Percentiles rank a stretch among this genome's conserved stretches.
phyloP scores from a whole-genome alignment of 2,888 invertebrate species.

The Cremastinae sp. region DNA sequence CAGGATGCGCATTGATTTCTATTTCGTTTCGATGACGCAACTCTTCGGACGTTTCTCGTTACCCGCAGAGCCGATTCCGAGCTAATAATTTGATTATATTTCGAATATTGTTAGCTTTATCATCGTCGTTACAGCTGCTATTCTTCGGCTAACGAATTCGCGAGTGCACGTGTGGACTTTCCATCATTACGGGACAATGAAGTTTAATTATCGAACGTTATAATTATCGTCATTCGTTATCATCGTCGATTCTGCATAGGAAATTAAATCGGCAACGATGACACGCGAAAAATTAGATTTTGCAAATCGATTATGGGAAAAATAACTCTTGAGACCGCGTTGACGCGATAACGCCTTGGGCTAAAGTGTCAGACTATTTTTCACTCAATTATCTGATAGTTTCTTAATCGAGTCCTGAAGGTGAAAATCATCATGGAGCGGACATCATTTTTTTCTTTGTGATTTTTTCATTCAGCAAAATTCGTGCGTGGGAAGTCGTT shows the following conservation, averaged over 20 bases:
- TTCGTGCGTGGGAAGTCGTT: no score
- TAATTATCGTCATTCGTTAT: constrained; percentile 29
- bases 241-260: not conserved
- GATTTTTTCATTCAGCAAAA: no score
- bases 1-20: constrained; percentile 42
- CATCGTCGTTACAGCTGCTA: not conserved
- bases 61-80: constrained; percentile 18
- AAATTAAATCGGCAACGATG: constrained; percentile 32
- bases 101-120: constrained; percentile 12
- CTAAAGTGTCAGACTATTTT: constrained; percentile 33
- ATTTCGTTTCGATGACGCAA: constrained; percentile 53
- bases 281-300: constrained; percentile 7
- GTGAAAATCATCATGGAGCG: no score
- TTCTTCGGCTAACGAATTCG: constrained; percentile 12
- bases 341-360: not conserved
- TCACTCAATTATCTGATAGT: constrained; percentile 40
- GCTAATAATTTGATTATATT: constrained; percentile 2
- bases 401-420: constrained; percentile 3
- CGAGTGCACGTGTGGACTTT: not conserved
- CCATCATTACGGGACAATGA: constrained; percentile 23
- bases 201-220: constrained; percentile 29
- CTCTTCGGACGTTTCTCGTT: constrained; percentile 32
- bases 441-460: no score
- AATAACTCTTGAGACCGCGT: no score
- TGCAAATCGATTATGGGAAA: not conserved